phyloP scores from a whole-genome alignment of 1,140 invertebrate species.

The Papilio dardanus region DNA sequence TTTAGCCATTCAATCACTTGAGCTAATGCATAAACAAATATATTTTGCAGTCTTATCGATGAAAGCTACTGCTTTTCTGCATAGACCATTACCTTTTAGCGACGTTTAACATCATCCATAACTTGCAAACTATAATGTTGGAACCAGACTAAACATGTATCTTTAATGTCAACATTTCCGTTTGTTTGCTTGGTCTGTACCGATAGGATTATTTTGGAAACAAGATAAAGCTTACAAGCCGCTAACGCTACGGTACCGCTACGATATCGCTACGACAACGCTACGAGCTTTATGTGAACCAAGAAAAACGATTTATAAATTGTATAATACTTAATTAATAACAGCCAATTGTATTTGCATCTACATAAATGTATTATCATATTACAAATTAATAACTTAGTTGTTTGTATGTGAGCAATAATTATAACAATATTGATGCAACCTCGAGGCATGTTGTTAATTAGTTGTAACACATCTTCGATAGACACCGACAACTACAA shows the following conservation, averaged over 20 bases:
- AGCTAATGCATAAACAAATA: neutral
- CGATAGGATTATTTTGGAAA: neutral
- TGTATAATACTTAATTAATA: no score
- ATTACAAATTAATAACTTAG: neutral
- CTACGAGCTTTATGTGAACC: no score
- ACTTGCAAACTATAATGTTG: neutral
- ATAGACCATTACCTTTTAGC: neutral
- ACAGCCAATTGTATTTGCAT: neutral
- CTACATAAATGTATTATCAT: neutral
- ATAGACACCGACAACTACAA: neutral
- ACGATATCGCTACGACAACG: neutral
- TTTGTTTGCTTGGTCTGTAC: neutral
- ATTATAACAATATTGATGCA: neutral
- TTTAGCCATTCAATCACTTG: no score
- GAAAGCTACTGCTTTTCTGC: neutral
- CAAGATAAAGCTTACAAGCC: neutral
- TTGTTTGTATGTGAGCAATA: neutral
- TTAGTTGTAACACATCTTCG: constrained; percentile 16
- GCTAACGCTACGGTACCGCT: neutral
- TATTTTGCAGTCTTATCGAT: neutral
- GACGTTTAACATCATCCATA: neutral
- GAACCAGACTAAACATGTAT: neutral
- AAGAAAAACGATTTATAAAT: no score
- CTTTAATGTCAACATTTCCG: neutral
- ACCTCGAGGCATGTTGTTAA: constrained; percentile 4